These are phyloP conservation scores for Drosophila santomea DNA, from an alignment of 1,140 invertebrate species.

Conservation along the genomic window DNA sequence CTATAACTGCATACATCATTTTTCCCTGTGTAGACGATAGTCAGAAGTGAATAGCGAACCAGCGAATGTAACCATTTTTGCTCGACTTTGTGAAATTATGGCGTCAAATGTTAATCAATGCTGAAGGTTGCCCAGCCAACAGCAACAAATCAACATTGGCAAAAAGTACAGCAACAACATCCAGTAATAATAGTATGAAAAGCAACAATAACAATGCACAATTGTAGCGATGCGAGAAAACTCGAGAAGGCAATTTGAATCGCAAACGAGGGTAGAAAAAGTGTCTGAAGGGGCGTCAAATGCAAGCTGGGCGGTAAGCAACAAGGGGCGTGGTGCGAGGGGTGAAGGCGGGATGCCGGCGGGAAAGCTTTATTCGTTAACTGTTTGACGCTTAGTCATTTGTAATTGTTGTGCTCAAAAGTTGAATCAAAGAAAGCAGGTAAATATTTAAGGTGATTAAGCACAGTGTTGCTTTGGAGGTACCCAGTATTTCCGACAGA, in stretches of 20 bases:
- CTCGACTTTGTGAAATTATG: constrained; percentile 78
- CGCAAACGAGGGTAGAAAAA: constrained; percentile 31
- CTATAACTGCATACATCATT: neutral
- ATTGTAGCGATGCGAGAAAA: constrained; percentile 59
- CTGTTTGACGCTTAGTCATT: constrained; percentile 58
- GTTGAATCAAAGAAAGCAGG: constrained; percentile 24
- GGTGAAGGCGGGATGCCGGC: neutral
- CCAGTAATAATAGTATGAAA: constrained; percentile 44
- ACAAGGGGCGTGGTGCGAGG: neutral
- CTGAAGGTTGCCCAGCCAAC: constrained; percentile 62
- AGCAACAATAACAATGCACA: constrained; percentile 61
- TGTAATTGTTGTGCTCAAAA: constrained; percentile 18
- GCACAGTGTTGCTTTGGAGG: neutral
- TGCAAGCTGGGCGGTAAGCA: constrained; percentile 4
- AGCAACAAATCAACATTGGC: constrained; percentile 54
- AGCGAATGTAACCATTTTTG: constrained; percentile 51
- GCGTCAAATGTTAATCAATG: constrained; percentile 82
- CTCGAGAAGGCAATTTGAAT: constrained; percentile 57
- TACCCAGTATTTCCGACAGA: neutral
- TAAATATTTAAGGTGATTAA: constrained; percentile 14
- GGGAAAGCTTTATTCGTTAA: constrained; percentile 36
- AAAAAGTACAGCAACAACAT: constrained; percentile 24
- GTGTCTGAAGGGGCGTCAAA: constrained; percentile 22
- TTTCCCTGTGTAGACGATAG: neutral
- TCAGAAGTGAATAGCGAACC: constrained; percentile 18